A percentile compares a stretch with the other conserved stretches of the same genome.
phyloP scores from a whole-genome alignment of 2,888 invertebrate genomes.

The Acheta domesticus region DNA sequence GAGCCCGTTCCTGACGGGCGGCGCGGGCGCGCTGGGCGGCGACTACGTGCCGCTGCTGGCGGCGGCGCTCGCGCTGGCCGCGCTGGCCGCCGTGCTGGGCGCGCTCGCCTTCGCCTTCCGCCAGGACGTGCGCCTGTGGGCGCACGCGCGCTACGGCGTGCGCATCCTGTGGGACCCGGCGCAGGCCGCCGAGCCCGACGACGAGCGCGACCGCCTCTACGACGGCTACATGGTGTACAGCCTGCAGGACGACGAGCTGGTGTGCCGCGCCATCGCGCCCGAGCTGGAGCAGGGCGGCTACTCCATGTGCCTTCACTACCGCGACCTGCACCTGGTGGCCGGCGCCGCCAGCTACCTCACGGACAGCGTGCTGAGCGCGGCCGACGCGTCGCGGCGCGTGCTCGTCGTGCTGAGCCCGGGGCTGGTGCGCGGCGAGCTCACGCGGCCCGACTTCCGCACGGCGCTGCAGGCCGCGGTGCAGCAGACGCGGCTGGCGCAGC shows the following conservation, averaged over 20 bases:
- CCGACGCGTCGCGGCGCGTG: constrained; percentile 70
- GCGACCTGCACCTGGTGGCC: constrained; percentile 45
- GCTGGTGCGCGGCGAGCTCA: constrained; percentile 81
- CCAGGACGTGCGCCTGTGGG: constrained; percentile 74
- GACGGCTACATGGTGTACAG: constrained; percentile 86
- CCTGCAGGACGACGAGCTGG: constrained; percentile 70
- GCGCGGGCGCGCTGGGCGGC: constrained; percentile 62
- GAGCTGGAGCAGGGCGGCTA: constrained; percentile 71
- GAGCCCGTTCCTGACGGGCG: constrained; percentile 56
- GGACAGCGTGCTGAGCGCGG: constrained; percentile 57
- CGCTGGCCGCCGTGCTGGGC: constrained; percentile 64
- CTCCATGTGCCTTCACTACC: constrained; percentile 56
- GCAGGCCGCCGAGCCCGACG: constrained; percentile 38
- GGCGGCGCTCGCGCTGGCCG: constrained; percentile 65
- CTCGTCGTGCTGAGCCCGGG: constrained; percentile 76
- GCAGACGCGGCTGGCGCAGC: constrained; percentile 50
- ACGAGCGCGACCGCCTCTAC: constrained; percentile 60
- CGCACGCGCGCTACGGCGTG: constrained; percentile 73
- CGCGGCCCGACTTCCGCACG: constrained; percentile 73
- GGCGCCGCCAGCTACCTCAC: constrained; percentile 46
- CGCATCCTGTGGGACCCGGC: constrained; percentile 54
- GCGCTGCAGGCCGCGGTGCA: constrained; percentile 73
- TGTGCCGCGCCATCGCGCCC: constrained; percentile 63
- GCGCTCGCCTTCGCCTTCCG: constrained; percentile 70
- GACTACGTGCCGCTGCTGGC: constrained; percentile 73